Percentiles rank a stretch among this genome's conserved stretches.
Evolutionary conservation across 2,888 invertebrate species (phyloP).

Genomic region (Leptarthrus brevirostris): DNA sequence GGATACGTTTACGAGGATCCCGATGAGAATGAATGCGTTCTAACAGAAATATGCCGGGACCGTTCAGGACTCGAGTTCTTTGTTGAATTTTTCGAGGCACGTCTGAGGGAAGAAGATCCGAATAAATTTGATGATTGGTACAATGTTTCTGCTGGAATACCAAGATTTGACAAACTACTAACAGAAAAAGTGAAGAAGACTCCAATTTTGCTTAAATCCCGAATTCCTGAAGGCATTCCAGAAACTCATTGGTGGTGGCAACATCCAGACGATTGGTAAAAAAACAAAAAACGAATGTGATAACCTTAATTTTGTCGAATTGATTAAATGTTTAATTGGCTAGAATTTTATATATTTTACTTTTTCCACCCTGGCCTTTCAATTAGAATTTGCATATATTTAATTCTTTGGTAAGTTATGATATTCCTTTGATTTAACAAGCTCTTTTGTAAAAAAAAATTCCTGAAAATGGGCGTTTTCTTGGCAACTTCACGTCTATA

Average conservation of each 20-base stretch:
- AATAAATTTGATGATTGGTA: constrained; percentile 8
- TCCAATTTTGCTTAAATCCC: neutral
- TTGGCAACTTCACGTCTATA: too few relatives aligned
- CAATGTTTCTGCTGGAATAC: neutral
- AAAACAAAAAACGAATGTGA: too few relatives aligned
- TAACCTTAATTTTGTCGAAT: too few relatives aligned
- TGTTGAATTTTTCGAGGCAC: constrained; percentile 1
- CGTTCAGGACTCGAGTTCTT: constrained; percentile 7
- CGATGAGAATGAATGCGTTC: neutral
- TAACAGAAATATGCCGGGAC: neutral
- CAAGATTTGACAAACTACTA: neutral
- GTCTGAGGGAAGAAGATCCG: neutral
- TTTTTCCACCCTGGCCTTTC: too few relatives aligned
- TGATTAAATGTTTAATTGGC: too few relatives aligned
- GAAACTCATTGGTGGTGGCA: constrained; percentile 8
- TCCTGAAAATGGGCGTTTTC: too few relatives aligned
- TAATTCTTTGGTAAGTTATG: too few relatives aligned
- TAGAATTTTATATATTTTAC: too few relatives aligned
- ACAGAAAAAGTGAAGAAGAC: neutral
- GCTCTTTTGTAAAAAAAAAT: too few relatives aligned
- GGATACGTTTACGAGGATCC: neutral
- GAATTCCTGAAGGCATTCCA: neutral
- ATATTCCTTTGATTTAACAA: too few relatives aligned
- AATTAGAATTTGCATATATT: too few relatives aligned
- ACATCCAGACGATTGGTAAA: neutral